Percentiles rank a stretch among this genome's conserved stretches.
These are phyloP conservation scores for Ceratina australensis DNA, from an alignment of 1,140 invertebrate genomes.

Conservation along the genomic window DNA sequence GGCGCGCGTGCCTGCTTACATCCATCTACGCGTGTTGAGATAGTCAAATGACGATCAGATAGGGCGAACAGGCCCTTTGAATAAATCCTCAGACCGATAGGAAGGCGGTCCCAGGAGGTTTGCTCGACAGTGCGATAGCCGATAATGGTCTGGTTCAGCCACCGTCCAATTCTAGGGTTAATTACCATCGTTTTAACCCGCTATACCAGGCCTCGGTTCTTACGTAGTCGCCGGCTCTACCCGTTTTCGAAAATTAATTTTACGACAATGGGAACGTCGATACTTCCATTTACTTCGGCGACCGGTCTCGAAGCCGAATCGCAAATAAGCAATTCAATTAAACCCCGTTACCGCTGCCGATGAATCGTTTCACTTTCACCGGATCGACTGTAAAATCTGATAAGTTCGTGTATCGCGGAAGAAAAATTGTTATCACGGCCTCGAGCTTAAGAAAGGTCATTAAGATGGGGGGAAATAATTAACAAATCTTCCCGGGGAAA, in stretches of 20 bases:
- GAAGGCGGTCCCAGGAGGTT: constrained; percentile 65
- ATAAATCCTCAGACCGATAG: constrained; percentile 68
- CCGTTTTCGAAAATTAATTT: constrained; percentile 58
- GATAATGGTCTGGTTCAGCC: constrained; percentile 71
- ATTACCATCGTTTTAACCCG: constrained; percentile 71
- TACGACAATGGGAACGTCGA: constrained; percentile 42
- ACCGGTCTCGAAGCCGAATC: constrained; percentile 14
- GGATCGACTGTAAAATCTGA: too few species aligned
- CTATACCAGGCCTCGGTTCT: constrained; percentile 45
- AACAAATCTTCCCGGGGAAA: neutral
- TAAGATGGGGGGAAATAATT: neutral
- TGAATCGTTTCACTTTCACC: too few species aligned
- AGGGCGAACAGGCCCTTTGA: constrained; percentile 64
- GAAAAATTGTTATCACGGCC: too few species aligned
- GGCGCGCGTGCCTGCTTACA: constrained; percentile 60
- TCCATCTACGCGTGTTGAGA: constrained; percentile 64
- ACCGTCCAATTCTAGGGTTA: constrained; percentile 69
- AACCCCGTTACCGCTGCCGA: neutral
- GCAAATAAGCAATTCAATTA: constrained; percentile 28
- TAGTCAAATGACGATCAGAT: constrained; percentile 66
- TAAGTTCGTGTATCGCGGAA: too few species aligned
- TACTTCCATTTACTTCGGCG: constrained; percentile 7
- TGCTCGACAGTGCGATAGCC: constrained; percentile 69
- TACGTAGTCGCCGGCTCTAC: constrained; percentile 42
- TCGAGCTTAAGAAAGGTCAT: too few species aligned